These are phyloP conservation scores for Myotis findleyi DNA, from an alignment of 2,797 vertebrate genomes.

Conservation along the genomic window DNA sequence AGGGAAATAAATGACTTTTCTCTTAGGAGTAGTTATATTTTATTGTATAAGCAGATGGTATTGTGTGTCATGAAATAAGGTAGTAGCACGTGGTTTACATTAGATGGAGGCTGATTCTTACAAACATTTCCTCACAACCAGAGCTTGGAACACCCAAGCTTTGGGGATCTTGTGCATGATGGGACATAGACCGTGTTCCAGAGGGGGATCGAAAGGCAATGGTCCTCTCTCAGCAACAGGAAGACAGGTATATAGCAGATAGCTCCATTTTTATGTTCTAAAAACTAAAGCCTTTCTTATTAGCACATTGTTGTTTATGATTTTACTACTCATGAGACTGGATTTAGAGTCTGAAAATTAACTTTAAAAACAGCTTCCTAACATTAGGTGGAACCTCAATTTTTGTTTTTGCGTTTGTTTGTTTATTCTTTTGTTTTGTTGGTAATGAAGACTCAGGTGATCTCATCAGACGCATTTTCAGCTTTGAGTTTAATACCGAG, in stretches of 20 bases:
- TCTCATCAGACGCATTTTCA: constrained; percentile 57
- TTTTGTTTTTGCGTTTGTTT: background rate
- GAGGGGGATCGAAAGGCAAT: background rate
- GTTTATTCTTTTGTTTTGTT: constrained; percentile 23
- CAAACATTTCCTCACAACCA: background rate
- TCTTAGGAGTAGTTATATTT: rapidly evolving
- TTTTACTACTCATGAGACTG: background rate
- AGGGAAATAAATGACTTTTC: background rate
- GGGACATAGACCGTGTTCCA: background rate
- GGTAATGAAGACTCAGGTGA: constrained; percentile 60
- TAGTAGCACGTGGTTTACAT: background rate
- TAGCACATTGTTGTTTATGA: background rate
- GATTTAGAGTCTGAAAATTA: constrained; percentile 41
- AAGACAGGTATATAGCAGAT: background rate
- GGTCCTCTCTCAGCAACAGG: background rate
- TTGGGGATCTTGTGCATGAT: background rate
- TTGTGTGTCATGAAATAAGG: background rate
- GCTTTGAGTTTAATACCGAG: constrained; percentile 70
- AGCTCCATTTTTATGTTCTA: background rate
- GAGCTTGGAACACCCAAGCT: background rate
- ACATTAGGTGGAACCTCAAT: background rate
- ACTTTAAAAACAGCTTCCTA: background rate
- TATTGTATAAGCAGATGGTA: background rate
- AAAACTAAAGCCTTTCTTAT: background rate
- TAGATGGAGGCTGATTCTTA: background rate